Evolutionary conservation across 2,888 invertebrate species (phyloP), one percentile per base, ranked within the genome.

Genomic region (Parochlus steinenii): DNA sequence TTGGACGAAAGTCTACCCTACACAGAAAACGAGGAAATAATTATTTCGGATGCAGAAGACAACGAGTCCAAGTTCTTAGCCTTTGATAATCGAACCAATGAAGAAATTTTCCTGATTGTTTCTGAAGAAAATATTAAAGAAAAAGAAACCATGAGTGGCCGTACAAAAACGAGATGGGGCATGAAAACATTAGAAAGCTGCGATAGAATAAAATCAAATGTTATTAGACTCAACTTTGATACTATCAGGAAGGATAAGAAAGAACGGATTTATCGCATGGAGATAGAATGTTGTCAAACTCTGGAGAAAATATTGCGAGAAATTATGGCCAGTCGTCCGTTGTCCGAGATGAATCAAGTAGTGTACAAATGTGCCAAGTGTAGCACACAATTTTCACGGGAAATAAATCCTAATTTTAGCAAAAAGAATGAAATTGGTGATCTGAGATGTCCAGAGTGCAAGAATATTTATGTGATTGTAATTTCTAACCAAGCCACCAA

Each of bases 291-390:
- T 43, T 65, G 68, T 33, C 64, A 67, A 47, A 59, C 63, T 52
- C 53, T 67, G 26, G 61, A 65, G 33, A 49, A 54, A 37, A 56
- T 51, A 31, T 46, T 68, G 16, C 55, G 58, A 5, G 56, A 62
- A 12, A 58, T 58, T 34, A 55, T 67, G 5, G 63, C 59, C 3
- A 50, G 56, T 29, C 58, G 64, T 23, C 55, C 64, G 33, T 56
- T 67, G 31, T 49, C 46, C 20, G 62, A 62, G 44, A 58, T 64
- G 52, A 64, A 63, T 39, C 61, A 66, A 44, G 57, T 52, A 17
- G 49, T 62, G 3, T 69, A 63, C 47, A 57, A 58, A 42, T 76
- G 76, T 47, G 64, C 74, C 48, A 73, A 69, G 48, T 76, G 76
- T 45, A 62, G 64, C 3, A 61, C 67, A 7, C 63, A 68, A 42